Conservation (phyloP, 2,113 vertebrate genomes). For the Tenrec ecaudatus region DNA sequence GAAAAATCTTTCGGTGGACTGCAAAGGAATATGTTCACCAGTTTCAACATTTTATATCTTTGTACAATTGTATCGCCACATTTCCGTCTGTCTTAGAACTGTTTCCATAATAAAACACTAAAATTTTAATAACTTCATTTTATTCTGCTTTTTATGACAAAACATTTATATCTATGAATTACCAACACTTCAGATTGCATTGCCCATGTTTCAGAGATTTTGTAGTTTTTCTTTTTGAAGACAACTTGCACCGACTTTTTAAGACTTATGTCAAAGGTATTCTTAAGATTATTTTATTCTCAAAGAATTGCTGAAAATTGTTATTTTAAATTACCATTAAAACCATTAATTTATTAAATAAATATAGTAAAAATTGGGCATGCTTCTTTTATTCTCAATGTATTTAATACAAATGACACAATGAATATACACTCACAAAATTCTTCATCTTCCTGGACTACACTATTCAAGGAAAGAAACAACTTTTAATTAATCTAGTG, state of each 20-base stretch:
- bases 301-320: slow-evolving; percentile 36
- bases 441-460: slow-evolving; percentile 20
- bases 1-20: slow-evolving; percentile 1
- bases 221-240: slow-evolving; percentile 31
- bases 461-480: slow-evolving; percentile 39
- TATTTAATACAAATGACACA: no score
- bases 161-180: slow-evolving; percentile 13
- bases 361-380: background rate
- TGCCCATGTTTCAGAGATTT: slow-evolving; percentile 29
- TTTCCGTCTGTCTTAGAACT: background rate
- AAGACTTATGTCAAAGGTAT: slow-evolving; percentile 54
- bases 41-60: slow-evolving; percentile 36
- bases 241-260: background rate
- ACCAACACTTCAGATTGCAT: background rate
- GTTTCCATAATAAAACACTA: slow-evolving; percentile 39
- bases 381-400: background rate
- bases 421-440: background rate
- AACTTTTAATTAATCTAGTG: slow-evolving; percentile 51
- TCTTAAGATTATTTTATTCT: slow-evolving; percentile 57
- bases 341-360: background rate
- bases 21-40: slow-evolving; percentile 10
- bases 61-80: slow-evolving; percentile 23
- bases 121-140: background rate
- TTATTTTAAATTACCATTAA: slow-evolving; percentile 5
- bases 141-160: slow-evolving; percentile 1